Base-by-base conservation (phyloP, 2,797 vertebrate genomes). In the Bucorvus abyssinicus region DNA sequence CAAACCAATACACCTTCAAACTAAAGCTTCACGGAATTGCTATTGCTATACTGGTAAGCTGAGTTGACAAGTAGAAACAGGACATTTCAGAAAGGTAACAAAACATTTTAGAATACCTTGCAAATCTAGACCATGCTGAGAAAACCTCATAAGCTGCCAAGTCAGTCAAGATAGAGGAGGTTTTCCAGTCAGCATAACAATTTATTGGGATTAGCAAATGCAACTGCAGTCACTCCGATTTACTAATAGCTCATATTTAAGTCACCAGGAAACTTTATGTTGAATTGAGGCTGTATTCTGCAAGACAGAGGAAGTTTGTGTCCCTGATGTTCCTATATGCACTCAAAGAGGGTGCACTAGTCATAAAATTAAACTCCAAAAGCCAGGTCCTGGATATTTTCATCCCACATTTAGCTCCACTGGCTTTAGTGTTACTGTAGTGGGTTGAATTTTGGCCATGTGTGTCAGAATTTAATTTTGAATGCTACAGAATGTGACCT, bases 21-120 rank as follows among this genome's bases (percentile, higher is more conserved):
- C 68, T 80, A 87, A 90, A 89, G 50, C 74, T 73, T 88, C 19
- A 24, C 61, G 52, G 87, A 87, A 76, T 84, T 91, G 68, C 73
- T 94, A 2, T 85, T 92, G 49, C 75, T 87, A 20, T 91, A 80
- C 68, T 69, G 88, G 55, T 95, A 92, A 94, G 78, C 81, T 95
- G 83, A 89, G 57, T 7, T 70, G 71, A 71, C 75, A 87, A 87
- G 36, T 83, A 75, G 70, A 89, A 93, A 27, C 40, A 78, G 60
- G 69, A 69, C 11, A 15, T 85, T 86, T 71, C 5, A 2, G 71
- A 55, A 85, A 89, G 47, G 47, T 91, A 71, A 63, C 55, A 87
- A 63, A 94, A 64, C 34, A 42, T 73, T 93, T 90, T 75, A 75
- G 83, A 91, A 84, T 70, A 65, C 47, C 14, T 65, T 78, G 79